Conservation (phyloP, 2,888 invertebrate genomes). For the Trypoxylon attenuatum region DNA sequence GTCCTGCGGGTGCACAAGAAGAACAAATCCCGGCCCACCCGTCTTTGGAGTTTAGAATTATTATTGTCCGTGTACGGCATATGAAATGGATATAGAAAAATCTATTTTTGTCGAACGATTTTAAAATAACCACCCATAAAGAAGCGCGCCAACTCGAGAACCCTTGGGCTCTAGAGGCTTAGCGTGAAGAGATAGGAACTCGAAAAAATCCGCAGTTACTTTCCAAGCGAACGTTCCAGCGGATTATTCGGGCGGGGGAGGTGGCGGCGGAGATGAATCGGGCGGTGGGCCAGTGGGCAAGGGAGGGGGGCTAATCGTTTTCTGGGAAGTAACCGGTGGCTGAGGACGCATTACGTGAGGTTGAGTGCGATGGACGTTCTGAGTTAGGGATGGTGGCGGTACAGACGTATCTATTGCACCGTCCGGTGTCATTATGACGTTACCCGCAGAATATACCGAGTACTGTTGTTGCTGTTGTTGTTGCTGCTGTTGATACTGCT, state of each 20-base stretch:
- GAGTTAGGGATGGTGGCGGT: conserved; percentile 64
- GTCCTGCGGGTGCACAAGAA: too few relatives aligned
- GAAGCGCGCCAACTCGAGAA: too few relatives aligned
- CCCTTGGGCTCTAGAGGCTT: too few relatives aligned
- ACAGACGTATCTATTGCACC: conserved; percentile 69
- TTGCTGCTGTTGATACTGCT: conserved; percentile 54
- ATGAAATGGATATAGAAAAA: too few relatives aligned
- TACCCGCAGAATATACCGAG: conserved; percentile 62
- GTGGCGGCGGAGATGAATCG: conserved; percentile 79
- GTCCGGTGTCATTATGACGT: conserved; percentile 65
- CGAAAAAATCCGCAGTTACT: too few relatives aligned
- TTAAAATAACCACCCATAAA: too few relatives aligned
- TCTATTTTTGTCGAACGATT: too few relatives aligned
- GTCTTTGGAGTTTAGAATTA: too few relatives aligned
- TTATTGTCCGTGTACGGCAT: too few relatives aligned
- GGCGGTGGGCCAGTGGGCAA: conserved; percentile 80
- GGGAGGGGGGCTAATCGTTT: conserved; percentile 73
- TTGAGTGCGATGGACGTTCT: conserved; percentile 29
- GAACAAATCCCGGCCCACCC: too few relatives aligned
- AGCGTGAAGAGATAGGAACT: too few relatives aligned
- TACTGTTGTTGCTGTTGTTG: conserved; percentile 45
- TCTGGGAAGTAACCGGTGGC: conserved; percentile 28
- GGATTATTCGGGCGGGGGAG: conserved; percentile 66
- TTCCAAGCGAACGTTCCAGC: conserved; percentile 23
- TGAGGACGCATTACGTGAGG: conserved; percentile 19